Evolutionary conservation across 2,113 vertebrate genomes (phyloP).

Genomic region (Rhinoderma darwinii): DNA sequence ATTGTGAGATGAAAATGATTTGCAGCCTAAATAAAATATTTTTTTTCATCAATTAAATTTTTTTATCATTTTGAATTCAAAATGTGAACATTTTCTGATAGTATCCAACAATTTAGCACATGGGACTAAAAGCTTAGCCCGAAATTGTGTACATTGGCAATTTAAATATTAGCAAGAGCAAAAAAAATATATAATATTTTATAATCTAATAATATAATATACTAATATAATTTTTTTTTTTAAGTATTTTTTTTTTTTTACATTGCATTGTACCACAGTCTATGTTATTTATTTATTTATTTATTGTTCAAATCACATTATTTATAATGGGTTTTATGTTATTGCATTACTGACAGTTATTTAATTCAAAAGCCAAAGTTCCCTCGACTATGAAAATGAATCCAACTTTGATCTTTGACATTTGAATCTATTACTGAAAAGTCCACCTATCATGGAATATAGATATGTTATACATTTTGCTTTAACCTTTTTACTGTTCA

Average conservation of each 20-base stretch:
- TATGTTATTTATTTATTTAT: background rate
- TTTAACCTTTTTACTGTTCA: slow-evolving; percentile 51
- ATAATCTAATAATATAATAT: too few species aligned
- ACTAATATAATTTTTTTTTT: background rate
- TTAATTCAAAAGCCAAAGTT: slow-evolving; percentile 37
- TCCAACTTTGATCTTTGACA: slow-evolving; percentile 44
- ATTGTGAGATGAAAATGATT: background rate
- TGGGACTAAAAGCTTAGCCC: slow-evolving; percentile 65
- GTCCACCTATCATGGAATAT: slow-evolving; percentile 13
- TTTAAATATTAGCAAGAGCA: background rate
- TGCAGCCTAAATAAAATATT: slow-evolving; percentile 61
- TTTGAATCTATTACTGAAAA: slow-evolving; percentile 50
- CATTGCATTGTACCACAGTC: background rate
- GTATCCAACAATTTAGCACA: slow-evolving; percentile 70
- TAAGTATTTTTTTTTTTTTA: background rate
- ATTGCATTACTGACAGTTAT: slow-evolving; percentile 38
- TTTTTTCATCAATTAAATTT: slow-evolving; percentile 38
- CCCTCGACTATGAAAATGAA: slow-evolving; percentile 47
- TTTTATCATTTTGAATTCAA: slow-evolving; percentile 66
- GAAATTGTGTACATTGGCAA: slow-evolving; percentile 56
- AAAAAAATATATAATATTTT: background rate
- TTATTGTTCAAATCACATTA: slow-evolving; percentile 5
- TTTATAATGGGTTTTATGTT: slow-evolving; percentile 17
- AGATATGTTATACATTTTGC: slow-evolving; percentile 21
- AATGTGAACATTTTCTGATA: slow-evolving; percentile 72